A percentile compares a stretch with the other conserved stretches of the same genome.
These are phyloP conservation scores for Drosophila rellima DNA, from an alignment of 2,888 invertebrate genomes.

Conservation along the genomic window DNA sequence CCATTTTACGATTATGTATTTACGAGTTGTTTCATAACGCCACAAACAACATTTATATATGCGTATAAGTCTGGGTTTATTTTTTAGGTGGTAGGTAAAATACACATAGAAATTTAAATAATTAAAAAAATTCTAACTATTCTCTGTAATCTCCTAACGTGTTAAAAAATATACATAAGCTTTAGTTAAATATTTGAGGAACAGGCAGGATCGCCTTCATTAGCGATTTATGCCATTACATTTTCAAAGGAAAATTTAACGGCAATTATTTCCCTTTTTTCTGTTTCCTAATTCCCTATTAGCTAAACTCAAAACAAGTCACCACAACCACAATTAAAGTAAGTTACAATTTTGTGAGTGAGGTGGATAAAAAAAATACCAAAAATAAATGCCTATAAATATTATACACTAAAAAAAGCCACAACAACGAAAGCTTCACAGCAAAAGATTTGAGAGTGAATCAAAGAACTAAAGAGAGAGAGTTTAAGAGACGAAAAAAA, in stretches of 20 bases:
- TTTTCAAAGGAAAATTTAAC: background rate
- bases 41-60: conserved; percentile 76
- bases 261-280: background rate
- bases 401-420: conserved; percentile 65
- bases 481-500: conserved; percentile 35
- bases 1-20: conserved; percentile 62
- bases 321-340: conserved; percentile 66
- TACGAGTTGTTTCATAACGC: conserved; percentile 25
- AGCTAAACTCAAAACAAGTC: conserved; percentile 5
- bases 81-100: conserved; percentile 8
- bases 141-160: background rate
- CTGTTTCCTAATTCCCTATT: background rate
- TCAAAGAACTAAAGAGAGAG: conserved; percentile 25
- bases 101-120: conserved; percentile 12
- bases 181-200: background rate
- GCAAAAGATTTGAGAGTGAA: conserved; percentile 48
- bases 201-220: background rate
- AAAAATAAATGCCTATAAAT: conserved; percentile 27
- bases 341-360: conserved; percentile 63
- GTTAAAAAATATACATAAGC: conserved; percentile 2
- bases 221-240: conserved; percentile 2
- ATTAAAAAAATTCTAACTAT: background rate
- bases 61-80: conserved; percentile 33
- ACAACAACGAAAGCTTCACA: conserved; percentile 79
- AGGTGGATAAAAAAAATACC: conserved; percentile 26